A percentile compares a stretch with the other conserved stretches of the same genome.
Conservation (phyloP, 1,140 invertebrate genomes). For the Pseudomyrmex gracilis region DNA sequence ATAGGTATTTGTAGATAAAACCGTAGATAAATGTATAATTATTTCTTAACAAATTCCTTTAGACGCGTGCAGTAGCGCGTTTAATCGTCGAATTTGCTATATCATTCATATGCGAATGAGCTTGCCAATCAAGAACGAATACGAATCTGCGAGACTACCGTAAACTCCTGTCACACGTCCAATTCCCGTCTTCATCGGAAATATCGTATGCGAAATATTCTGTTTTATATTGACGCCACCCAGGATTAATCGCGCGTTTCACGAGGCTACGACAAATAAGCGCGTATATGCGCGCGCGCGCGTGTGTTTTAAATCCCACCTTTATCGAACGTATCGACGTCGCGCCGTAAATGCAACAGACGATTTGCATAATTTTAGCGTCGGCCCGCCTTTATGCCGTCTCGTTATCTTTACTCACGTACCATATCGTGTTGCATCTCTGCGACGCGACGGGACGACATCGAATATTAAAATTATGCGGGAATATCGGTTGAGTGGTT, state of each 20-base stretch:
- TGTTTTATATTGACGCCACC: conserved; percentile 37
- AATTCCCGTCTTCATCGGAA: conserved; percentile 2
- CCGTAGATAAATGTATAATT: neutral
- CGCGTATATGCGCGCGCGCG: neutral
- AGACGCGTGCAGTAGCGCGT: neutral
- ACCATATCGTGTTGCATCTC: conserved; percentile 31
- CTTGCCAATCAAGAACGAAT: conserved; percentile 20
- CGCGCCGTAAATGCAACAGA: conserved; percentile 2
- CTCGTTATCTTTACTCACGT: conserved; percentile 50
- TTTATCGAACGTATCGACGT: conserved; percentile 47
- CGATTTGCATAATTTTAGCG: conserved; percentile 53
- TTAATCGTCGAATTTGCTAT: neutral
- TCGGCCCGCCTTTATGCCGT: conserved; percentile 20
- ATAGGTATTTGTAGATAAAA: neutral
- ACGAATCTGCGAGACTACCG: conserved; percentile 6
- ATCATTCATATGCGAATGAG: neutral
- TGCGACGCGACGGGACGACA: conserved; percentile 12
- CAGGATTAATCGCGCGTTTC: conserved; percentile 37
- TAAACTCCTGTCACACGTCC: conserved; percentile 1
- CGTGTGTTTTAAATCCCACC: conserved; percentile 35
- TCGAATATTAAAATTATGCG: conserved; percentile 44
- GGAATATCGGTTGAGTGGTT: neutral
- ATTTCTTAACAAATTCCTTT: neutral
- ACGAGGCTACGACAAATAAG: conserved; percentile 41
- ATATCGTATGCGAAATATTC: conserved; percentile 24